These are phyloP conservation scores for Escarpia spicata DNA, from an alignment of 2,888 invertebrate species.

Conservation along the genomic window DNA sequence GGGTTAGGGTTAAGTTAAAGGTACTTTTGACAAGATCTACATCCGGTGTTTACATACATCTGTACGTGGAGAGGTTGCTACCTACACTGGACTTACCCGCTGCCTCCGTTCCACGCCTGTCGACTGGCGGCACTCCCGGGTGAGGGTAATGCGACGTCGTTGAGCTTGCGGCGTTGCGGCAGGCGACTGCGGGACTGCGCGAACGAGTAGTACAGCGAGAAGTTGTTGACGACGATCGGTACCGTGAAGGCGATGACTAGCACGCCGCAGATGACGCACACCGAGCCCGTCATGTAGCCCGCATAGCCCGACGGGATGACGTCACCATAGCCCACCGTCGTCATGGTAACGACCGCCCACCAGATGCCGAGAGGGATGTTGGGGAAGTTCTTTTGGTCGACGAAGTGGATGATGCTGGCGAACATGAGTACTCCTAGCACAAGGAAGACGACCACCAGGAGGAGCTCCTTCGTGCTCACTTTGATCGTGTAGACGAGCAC, in stretches of 20 bases:
- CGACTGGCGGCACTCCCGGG: not conserved
- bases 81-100: not conserved
- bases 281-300: slow-evolving; percentile 60
- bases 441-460: slow-evolving; percentile 62
- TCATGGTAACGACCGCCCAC: slow-evolving; percentile 66
- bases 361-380: slow-evolving; percentile 64
- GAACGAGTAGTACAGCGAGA: slow-evolving; percentile 62
- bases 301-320: slow-evolving; percentile 50
- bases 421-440: slow-evolving; percentile 63
- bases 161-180: not conserved
- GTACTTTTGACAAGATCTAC: too few relatives aligned
- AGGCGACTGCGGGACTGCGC: slow-evolving; percentile 54
- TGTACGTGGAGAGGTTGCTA: too few relatives aligned
- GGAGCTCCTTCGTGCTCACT: slow-evolving; percentile 61
- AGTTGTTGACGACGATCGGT: slow-evolving; percentile 64
- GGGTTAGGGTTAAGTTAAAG: too few relatives aligned
- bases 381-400: slow-evolving; percentile 58
- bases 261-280: slow-evolving; percentile 62
- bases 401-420: slow-evolving; percentile 61
- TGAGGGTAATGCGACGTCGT: not conserved
- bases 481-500: slow-evolving; percentile 61
- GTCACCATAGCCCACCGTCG: slow-evolving; percentile 64
- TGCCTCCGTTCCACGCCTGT: not conserved
- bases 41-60: too few relatives aligned
- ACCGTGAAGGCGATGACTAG: slow-evolving; percentile 64